Conservation (phyloP, 2,113 vertebrate genomes). For the Upupa epops region DNA sequence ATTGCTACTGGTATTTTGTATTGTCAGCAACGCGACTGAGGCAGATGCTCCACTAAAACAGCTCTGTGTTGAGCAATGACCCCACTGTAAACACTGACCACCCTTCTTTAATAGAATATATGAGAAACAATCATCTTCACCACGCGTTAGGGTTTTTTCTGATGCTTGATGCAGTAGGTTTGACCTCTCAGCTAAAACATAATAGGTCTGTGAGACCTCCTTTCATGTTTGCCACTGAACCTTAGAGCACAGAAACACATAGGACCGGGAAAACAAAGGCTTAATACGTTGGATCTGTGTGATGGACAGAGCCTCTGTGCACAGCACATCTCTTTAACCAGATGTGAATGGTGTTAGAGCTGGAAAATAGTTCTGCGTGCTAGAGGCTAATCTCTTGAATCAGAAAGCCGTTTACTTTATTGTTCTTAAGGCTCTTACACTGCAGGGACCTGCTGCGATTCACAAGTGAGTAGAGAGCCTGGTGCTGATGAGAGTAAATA, state of each 20-base stretch:
- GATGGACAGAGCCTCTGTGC: not conserved
- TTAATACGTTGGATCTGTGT: not conserved
- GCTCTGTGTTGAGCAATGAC: not conserved
- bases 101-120: not conserved
- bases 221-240: not conserved
- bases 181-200: not conserved
- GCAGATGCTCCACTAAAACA: not conserved
- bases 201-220: not conserved
- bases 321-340: slow-evolving; percentile 13
- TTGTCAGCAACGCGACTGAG: not conserved
- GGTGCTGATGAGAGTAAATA: slow-evolving; percentile 11
- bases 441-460: not conserved
- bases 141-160: not conserved
- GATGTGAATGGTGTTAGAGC: slow-evolving; percentile 12
- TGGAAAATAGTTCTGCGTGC: slow-evolving; percentile 10
- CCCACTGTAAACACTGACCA: not conserved
- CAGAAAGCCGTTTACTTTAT: slow-evolving; percentile 21
- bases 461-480: not conserved
- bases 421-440: not conserved
- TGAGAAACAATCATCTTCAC: not conserved
- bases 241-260: not conserved
- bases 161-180: not conserved
- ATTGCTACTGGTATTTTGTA: not conserved
- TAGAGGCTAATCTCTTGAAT: slow-evolving; percentile 44
- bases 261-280: not conserved